Base-by-base conservation (phyloP, 2,113 vertebrate species). In the Thomomys bottae region DNA sequence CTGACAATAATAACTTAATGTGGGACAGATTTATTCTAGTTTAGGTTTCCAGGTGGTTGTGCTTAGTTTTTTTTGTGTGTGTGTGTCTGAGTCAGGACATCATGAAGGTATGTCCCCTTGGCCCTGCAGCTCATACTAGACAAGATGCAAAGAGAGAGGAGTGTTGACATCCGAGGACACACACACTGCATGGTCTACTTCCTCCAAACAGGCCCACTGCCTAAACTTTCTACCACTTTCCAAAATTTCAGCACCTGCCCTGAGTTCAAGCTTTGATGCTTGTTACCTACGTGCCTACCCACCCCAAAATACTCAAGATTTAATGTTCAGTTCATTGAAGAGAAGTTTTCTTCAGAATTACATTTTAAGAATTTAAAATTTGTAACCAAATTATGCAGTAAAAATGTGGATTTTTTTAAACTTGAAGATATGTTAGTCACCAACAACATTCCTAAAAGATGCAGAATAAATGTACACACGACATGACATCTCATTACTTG, bases 301-400 rank as follows among this genome's bases (percentile, higher is more conserved):
- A 12, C 12, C 49, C 49, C 49, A 54, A 54, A 54, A 54, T 49
- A 8, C 14, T 49, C 45, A 49, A 54, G 79, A 30, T 88, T 26
- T 67, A 70, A 57, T 70, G 26, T 76, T 80, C 45, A 61, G 28
- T 70, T 11, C 57, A 68, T 30, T 57, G 63, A 80, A 34, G 24
- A 88, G 45, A 68, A 32, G 40, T 15, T 45, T 83, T 73, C 73
- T 45, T 88, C 28, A 80, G 72, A 84, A 88, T 67, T 11, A 84
- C 24, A 88, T 45, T 83, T 30, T 83, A n/a, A 83, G 49, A 82
- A 90, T 64, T 85, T 71, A 67, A 85, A 70, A 20, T 90, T 78
- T 32, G 78, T 81, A 72, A 63, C 9, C 57, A 82, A 72, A 59
- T 67, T 80, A 59, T 36, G 5, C 17, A 59, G 12, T 83, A 91